phyloP scores from a whole-genome alignment of 2,888 invertebrate genomes.

The Drosophila koepferae region DNA sequence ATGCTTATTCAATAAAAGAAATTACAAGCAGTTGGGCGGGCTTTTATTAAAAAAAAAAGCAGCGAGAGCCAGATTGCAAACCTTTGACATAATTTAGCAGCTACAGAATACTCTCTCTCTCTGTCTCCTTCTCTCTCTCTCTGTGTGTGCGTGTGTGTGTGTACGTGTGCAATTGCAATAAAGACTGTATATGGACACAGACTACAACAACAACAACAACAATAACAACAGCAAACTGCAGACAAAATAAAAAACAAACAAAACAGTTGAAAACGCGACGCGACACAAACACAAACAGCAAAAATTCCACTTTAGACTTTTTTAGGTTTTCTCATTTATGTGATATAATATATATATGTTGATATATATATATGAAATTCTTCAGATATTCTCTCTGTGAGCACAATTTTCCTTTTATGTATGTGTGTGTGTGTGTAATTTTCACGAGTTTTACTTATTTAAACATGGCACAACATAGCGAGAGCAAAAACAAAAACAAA shows the following conservation, averaged over 20 bases:
- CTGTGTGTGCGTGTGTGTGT: conserved; percentile 22
- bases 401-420: conserved; percentile 38
- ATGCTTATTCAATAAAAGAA: conserved; percentile 57
- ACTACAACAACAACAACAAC: conserved; percentile 2
- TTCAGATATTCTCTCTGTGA: not conserved
- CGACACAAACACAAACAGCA: conserved; percentile 39
- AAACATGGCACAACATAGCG: conserved; percentile 33
- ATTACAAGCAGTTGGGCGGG: conserved; percentile 30
- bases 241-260: conserved; percentile 44
- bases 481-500: not conserved
- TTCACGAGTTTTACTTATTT: conserved; percentile 23
- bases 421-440: conserved; percentile 19
- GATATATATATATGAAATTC: not conserved
- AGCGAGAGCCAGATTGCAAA: conserved; percentile 50
- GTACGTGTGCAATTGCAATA: conserved; percentile 53
- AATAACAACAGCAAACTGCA: conserved; percentile 13
- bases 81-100: conserved; percentile 70
- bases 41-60: conserved; percentile 2
- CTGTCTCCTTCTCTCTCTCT: conserved; percentile 7
- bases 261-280: conserved; percentile 43
- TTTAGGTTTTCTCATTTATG: not conserved
- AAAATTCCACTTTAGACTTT: conserved; percentile 29
- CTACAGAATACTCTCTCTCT: conserved; percentile 9
- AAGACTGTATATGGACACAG: conserved; percentile 66
- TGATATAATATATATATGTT: not conserved